phyloP scores from a whole-genome alignment of 2,797 vertebrate species.

The Limosa lapponica region DNA sequence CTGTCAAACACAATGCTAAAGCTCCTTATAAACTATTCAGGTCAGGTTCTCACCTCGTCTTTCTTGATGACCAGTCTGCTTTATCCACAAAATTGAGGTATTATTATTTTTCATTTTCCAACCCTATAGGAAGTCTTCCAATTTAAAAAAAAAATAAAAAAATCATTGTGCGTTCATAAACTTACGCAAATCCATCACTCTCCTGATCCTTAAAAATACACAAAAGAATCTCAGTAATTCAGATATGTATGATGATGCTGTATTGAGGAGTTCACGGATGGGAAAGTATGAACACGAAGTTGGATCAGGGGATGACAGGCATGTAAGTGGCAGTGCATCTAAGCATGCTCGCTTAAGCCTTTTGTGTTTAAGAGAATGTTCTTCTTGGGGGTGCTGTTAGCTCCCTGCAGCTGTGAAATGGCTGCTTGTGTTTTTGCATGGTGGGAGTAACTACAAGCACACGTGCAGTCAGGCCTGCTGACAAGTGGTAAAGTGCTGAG shows the following conservation, averaged over 20 bases:
- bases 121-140: neutral
- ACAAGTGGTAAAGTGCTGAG: neutral
- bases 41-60: neutral
- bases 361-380: neutral
- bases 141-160: neutral
- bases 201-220: neutral
- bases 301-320: neutral
- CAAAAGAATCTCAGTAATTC: neutral
- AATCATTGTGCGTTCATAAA: neutral
- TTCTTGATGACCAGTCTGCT: neutral
- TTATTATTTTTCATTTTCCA: neutral
- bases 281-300: neutral
- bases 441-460: neutral
- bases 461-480: neutral
- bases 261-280: neutral
- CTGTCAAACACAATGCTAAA: neutral
- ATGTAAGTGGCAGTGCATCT: fast-evolving
- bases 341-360: neutral
- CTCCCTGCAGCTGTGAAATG: neutral
- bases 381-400: neutral
- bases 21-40: neutral
- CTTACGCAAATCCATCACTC: neutral
- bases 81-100: neutral
- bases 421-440: neutral
- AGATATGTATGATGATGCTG: fast-evolving